These are phyloP conservation scores for Hippocampus mohnikei DNA, from an alignment of 2,113 vertebrate species.

Conservation along the genomic window DNA sequence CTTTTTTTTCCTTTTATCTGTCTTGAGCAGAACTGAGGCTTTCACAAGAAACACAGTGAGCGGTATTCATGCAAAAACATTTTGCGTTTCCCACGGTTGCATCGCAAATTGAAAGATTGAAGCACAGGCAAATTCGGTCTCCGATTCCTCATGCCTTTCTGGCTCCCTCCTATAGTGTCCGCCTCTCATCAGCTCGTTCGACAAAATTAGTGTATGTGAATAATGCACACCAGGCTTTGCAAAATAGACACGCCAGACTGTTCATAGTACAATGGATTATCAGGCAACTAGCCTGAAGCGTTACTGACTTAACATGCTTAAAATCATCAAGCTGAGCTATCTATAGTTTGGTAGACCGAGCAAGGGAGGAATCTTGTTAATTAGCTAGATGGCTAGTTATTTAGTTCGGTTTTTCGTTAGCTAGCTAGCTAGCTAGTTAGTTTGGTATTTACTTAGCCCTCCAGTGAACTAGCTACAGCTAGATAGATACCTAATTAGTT, in stretches of 20 bases:
- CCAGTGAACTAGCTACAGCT: too few species aligned
- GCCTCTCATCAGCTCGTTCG: constrained; percentile 1
- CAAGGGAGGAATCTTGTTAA: neutral
- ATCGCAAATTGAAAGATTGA: neutral
- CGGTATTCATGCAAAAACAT: constrained; percentile 9
- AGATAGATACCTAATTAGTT: too few species aligned
- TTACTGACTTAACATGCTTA: neutral
- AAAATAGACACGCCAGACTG: constrained; percentile 2
- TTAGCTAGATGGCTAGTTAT: neutral
- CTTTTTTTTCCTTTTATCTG: constrained; percentile 47
- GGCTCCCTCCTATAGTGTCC: neutral
- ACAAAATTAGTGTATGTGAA: constrained; percentile 1
- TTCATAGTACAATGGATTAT: neutral
- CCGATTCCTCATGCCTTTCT: constrained; percentile 19
- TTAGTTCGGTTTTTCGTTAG: neutral
- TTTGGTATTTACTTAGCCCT: neutral
- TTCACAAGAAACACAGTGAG: neutral
- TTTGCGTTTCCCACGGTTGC: neutral
- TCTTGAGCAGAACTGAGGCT: constrained; percentile 54
- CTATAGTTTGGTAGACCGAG: neutral
- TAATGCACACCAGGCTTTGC: constrained; percentile 6
- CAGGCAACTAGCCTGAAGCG: neutral
- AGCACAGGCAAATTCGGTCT: constrained; percentile 8
- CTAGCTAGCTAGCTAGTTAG: neutral
- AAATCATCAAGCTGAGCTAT: neutral